These are phyloP conservation scores for Hyperopisus bebe DNA, from an alignment of 2,113 vertebrate genomes.

Conservation along the genomic window DNA sequence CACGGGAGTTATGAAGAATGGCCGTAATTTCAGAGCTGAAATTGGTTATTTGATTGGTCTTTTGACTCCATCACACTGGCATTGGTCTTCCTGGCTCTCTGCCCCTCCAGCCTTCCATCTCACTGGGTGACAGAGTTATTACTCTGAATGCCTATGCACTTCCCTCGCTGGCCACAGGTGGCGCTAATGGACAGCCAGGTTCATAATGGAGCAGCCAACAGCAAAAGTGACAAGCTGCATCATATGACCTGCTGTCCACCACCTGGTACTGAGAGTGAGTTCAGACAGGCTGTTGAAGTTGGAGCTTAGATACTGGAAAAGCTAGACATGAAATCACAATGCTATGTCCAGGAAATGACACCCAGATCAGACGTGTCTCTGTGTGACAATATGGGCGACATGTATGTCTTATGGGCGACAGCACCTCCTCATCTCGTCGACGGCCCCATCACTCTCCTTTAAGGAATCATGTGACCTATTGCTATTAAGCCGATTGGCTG, in stretches of 20 bases:
- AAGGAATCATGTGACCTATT: background rate
- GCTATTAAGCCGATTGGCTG: background rate
- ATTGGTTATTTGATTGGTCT: background rate
- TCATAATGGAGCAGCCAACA: background rate
- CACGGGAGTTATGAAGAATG: background rate
- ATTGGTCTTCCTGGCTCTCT: background rate
- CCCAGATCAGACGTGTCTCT: background rate
- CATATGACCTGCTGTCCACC: background rate
- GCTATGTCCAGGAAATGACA: background rate
- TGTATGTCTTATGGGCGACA: background rate
- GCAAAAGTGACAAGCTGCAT: background rate
- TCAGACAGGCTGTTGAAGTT: background rate
- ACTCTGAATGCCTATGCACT: slow-evolving; percentile 42
- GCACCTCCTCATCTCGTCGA: background rate
- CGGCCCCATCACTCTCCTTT: background rate
- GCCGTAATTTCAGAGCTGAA: background rate
- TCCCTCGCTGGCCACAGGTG: slow-evolving; percentile 25
- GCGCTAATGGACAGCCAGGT: background rate
- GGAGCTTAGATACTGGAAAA: background rate
- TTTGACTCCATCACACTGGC: background rate
- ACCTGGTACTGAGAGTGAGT: background rate
- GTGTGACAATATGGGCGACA: background rate
- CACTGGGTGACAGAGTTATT: slow-evolving; percentile 48
- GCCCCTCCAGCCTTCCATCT: slow-evolving; percentile 27
- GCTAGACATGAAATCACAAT: background rate